These are phyloP conservation scores for Stenotaenia linearis DNA, from an alignment of 2,888 invertebrate genomes.

Conservation along the genomic window DNA sequence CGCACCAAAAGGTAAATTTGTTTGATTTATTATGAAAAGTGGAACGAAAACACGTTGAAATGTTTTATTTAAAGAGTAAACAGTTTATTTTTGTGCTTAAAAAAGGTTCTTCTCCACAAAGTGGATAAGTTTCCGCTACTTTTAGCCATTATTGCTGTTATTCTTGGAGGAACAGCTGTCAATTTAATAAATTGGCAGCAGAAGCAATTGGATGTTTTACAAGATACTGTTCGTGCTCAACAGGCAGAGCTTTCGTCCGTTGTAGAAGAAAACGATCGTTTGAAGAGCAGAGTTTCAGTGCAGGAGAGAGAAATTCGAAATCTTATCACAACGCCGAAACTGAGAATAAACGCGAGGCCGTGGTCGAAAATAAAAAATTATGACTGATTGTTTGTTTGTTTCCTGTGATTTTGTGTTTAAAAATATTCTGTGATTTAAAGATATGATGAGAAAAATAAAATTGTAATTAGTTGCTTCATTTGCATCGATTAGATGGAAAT, in stretches of 20 bases:
- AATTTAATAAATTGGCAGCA: slow-evolving; percentile 29
- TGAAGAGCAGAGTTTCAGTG: background rate
- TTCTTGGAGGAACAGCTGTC: slow-evolving; percentile 3
- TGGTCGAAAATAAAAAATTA: background rate
- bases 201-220: slow-evolving; percentile 12
- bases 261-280: background rate
- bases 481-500: background rate
- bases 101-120: background rate
- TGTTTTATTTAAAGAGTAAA: too few relatives aligned
- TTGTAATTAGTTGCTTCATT: background rate
- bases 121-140: slow-evolving; percentile 27
- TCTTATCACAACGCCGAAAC: background rate
- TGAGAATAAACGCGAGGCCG: background rate
- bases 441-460: background rate
- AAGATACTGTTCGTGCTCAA: background rate
- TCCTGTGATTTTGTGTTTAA: too few relatives aligned
- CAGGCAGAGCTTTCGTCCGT: background rate
- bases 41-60: too few relatives aligned
- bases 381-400: too few relatives aligned
- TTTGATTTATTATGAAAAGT: too few relatives aligned
- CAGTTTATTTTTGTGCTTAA: too few relatives aligned
- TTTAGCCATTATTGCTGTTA: slow-evolving; percentile 20
- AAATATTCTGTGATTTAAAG: background rate
- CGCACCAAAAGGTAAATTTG: too few relatives aligned
- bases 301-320: background rate